Evolutionary conservation across 2,113 vertebrate species (phyloP).

Genomic region (Lutjanus erythropterus): DNA sequence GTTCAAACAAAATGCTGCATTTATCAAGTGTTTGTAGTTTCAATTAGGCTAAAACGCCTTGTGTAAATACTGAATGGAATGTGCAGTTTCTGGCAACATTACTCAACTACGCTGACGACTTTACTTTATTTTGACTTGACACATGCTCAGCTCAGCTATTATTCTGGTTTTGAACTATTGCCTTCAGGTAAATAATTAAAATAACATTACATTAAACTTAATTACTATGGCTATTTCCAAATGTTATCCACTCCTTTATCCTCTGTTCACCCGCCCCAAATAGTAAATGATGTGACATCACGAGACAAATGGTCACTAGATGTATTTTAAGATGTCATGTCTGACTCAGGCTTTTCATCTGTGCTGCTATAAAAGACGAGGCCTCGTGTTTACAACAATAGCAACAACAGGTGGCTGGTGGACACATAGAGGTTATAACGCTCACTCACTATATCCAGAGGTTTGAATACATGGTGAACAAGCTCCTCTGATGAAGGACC

Average conservation of each 20-base stretch:
- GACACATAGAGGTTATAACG: background rate
- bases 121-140: conserved; percentile 56
- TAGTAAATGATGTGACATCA: background rate
- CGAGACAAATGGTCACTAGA: background rate
- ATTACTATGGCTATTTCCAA: background rate
- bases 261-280: background rate
- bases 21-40: conserved; percentile 28
- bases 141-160: conserved; percentile 24
- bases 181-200: background rate
- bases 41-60: conserved; percentile 10
- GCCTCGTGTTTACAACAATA: conserved; percentile 20
- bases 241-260: background rate
- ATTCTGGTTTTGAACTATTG: background rate
- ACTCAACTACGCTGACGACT: background rate
- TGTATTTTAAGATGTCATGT: conserved; percentile 21
- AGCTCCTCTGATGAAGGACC: conserved; percentile 90
- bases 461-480: conserved; percentile 89
- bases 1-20: conserved; percentile 20
- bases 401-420: conserved; percentile 18
- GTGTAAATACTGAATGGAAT: conserved; percentile 53
- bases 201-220: background rate
- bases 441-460: conserved; percentile 90
- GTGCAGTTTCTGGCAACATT: conserved; percentile 31
- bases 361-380: background rate
- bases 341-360: background rate